A percentile compares a stretch with the other conserved stretches of the same genome.
Conservation (phyloP, 2,797 vertebrate genomes). For the Ceryle rudis region DNA sequence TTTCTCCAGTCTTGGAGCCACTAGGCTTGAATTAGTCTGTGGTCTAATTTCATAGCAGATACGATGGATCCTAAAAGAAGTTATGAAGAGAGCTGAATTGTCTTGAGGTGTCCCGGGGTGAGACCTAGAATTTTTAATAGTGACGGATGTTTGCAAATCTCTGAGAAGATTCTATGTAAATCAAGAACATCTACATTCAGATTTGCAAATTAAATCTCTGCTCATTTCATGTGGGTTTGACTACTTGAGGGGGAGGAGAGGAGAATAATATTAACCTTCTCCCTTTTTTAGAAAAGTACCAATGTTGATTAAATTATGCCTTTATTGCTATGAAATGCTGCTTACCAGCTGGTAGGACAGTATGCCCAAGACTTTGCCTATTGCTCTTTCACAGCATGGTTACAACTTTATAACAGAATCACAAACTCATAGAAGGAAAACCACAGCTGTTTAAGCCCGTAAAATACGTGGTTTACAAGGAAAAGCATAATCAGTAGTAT, state of each 20-base stretch:
- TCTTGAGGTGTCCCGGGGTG: not conserved
- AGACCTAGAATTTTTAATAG: not conserved
- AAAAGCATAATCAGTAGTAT: constrained; percentile 71
- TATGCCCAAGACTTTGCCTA: constrained; percentile 27
- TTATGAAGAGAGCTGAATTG: not conserved
- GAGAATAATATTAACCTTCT: not conserved
- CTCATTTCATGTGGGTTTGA: not conserved
- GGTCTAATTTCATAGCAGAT: not conserved
- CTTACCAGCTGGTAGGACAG: constrained; percentile 56
- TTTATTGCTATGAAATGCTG: constrained; percentile 27
- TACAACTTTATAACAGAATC: constrained; percentile 70
- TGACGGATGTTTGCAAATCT: not conserved
- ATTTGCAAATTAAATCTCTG: not conserved
- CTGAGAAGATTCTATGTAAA: not conserved
- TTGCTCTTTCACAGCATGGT: constrained; percentile 31
- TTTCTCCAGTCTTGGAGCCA: not conserved
- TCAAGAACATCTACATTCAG: not conserved
- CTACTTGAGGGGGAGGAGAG: not conserved
- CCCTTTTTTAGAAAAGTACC: not conserved
- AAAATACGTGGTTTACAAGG: constrained; percentile 73
- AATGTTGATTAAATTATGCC: constrained; percentile 22
- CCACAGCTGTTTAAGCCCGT: constrained; percentile 72
- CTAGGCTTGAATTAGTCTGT: not conserved
- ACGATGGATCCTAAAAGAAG: not conserved
- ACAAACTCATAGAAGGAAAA: constrained; percentile 66